phyloP scores from a whole-genome alignment of 2,113 vertebrate species.

The Percopsis transmontana region DNA sequence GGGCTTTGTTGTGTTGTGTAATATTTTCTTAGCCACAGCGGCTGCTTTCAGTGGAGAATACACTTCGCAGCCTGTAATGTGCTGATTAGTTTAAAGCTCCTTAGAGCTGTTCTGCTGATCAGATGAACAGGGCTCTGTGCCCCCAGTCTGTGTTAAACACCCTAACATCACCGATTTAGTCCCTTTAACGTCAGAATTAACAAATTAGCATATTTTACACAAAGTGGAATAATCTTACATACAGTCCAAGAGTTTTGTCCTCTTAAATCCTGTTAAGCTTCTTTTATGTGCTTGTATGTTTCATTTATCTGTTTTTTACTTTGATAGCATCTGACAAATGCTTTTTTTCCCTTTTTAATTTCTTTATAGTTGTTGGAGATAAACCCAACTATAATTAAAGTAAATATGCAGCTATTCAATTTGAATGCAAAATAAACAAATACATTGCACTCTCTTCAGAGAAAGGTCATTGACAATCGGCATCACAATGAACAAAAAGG shows the following conservation, averaged over 20 bases:
- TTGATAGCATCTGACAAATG: conserved; percentile 4
- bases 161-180: too few species aligned
- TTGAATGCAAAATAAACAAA: background rate
- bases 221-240: conserved; percentile 1
- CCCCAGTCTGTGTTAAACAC: too few species aligned
- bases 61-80: background rate
- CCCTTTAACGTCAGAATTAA: too few species aligned
- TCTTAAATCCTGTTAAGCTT: conserved; percentile 53
- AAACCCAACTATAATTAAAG: background rate
- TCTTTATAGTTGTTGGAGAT: background rate
- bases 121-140: too few species aligned
- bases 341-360: background rate
- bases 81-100: too few species aligned
- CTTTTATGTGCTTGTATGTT: conserved; percentile 24
- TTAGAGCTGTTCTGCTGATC: too few species aligned
- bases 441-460: background rate
- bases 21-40: conserved; percentile 1
- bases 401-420: background rate
- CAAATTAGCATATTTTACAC: too few species aligned
- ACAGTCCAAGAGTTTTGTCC: conserved; percentile 47
- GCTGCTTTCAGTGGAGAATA: background rate
- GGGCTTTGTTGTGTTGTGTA: conserved; percentile 10
- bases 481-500: background rate
- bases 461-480: background rate
- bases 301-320: conserved; percentile 26